These are phyloP conservation scores for Cariama cristata DNA, from an alignment of 2,113 vertebrate genomes.

Conservation along the genomic window DNA sequence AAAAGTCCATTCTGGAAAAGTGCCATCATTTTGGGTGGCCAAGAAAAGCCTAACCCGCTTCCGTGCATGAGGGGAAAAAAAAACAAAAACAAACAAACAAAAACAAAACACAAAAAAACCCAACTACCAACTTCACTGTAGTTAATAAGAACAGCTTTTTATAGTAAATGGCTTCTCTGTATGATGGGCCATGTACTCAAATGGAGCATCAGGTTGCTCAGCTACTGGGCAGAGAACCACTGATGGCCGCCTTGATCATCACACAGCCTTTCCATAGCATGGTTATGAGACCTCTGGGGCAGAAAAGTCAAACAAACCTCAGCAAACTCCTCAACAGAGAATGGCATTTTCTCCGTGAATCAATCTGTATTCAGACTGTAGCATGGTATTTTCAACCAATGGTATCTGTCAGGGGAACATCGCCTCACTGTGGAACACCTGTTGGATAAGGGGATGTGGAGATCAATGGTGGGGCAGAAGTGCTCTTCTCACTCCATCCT, in stretches of 20 bases:
- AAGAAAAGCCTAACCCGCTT: not conserved
- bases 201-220: not conserved
- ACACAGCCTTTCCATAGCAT: not conserved
- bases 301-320: not conserved
- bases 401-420: not conserved
- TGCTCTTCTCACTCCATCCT: not conserved
- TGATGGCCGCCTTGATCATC: not conserved
- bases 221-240: not conserved
- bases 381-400: not conserved
- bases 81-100: not conserved
- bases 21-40: not conserved
- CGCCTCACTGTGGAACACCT: not conserved
- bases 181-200: not conserved
- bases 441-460: not conserved
- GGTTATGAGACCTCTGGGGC: not conserved
- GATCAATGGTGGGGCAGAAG: not conserved
- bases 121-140: not conserved
- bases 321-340: not conserved
- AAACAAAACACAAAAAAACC: not conserved
- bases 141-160: not conserved
- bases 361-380: fast-evolving
- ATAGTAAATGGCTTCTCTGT: not conserved
- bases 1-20: not conserved
- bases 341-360: not conserved
- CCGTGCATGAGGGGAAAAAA: not conserved